Evolutionary conservation across 2,888 invertebrate species (phyloP), one percentile per base, ranked within the genome.

Genomic region (Pyralis farinalis): DNA sequence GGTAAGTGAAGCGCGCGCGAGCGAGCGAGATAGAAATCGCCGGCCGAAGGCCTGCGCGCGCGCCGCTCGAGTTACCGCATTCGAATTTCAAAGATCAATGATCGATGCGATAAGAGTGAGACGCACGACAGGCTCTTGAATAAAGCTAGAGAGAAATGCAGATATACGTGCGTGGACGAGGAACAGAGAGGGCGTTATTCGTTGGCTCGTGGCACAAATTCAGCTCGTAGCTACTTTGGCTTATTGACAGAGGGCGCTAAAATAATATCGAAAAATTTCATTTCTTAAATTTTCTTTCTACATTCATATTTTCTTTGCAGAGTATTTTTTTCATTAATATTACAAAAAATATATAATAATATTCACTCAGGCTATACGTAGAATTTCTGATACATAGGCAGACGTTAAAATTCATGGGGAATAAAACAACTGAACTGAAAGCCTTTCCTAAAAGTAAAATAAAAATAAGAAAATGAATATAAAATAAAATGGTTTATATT

Each of bases 1-100:
- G 69, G 74, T 73, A 77, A 76, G 68, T 54, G 66, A 62, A 51
- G 62, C 58, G 69, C 64, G 71, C 69, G 76, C 68, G 86, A 63
- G 75, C 55, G 76, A 85, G 75, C 59, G 77, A 59, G 88, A 87
- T 62, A 66, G 76, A 59, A 47, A 61, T 61, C 63, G 63, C 70
- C 69, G 71, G 71, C 65, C 70, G 72, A 69, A 70, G 70, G 77
- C 69, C 67, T 69, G 77, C 76, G 83, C 86, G 85, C 84, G 81
- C 84, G 85, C 80, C 74, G 80, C 77, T 82, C 83, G 81, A 74
- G 75, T 82, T 78, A 74, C 83, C 81, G 81, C 80, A 76, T 78
- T 81, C 82, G 80, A 82, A 84, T 81, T 85, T 84, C 77, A 81
- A 85, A 87, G 88, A 88, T 86, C 88, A 87, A 85, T 86, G 88